Evolutionary conservation across 2,888 invertebrate genomes (phyloP), one percentile per base, ranked within the genome.

Genomic region (Nomada fabriciana): DNA sequence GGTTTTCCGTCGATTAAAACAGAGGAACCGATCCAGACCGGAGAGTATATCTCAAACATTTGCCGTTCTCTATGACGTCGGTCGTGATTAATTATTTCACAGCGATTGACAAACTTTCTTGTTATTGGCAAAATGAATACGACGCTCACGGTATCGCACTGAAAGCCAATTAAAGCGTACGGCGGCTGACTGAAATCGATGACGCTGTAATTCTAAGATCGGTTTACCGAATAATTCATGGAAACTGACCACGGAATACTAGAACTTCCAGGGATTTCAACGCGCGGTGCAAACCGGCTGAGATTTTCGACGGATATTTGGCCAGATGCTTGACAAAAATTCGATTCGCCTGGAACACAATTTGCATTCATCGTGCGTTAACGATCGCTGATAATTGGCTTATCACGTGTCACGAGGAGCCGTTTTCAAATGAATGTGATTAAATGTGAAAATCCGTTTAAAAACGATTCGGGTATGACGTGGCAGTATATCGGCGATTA

Each of bases 181-280:
- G 13, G 20, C 60, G 23, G 18, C 7, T 67, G 25, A 20, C 47
- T 20, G 20, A 42, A 23, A 71, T 63, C 25, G 57, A 57, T 53
- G 25, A 10, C 29, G 20, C 43, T 15, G 23, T 55, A 61, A 71
- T 73, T 52, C 52, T 57, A 18, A 11, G 63, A 29, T 74, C 65
- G 9, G 43, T 65, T 11, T 15, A 20, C 0, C 43, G 57, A 36
- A 29, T 77, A 68, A 80, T 53, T 42, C 64, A 82, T 55, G 65
- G 50, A 29, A 18, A 57, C 72, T 50, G 73, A 43, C 25, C 47
- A 61, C 61, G 63, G 72, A 60, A 60, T 20, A 25, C 29, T 67
- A 60, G 72, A 60, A 78, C 65, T 63, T 63, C 67, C 82, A 84
- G 88, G 85, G 88, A 88, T 83, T 88, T 89, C 88, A 86, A 89